phyloP scores from a whole-genome alignment of 1,140 invertebrate genomes.

The Apis florea region DNA sequence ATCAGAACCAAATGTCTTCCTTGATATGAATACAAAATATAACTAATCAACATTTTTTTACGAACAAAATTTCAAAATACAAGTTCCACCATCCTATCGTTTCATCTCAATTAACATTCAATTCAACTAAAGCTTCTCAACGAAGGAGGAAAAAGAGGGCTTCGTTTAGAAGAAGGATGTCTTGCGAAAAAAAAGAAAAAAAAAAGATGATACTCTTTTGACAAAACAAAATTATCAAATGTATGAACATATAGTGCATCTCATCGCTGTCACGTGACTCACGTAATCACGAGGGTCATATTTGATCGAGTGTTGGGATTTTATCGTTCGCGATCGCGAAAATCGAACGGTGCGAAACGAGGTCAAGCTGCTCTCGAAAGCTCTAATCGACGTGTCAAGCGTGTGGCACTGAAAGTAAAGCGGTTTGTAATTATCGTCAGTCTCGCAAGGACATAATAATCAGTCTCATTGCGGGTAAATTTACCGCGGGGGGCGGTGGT shows the following conservation, averaged over 20 bases:
- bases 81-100: too few species aligned
- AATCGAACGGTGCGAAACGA: conserved; percentile 50
- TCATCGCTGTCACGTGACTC: not conserved
- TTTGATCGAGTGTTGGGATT: conserved; percentile 8
- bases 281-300: not conserved
- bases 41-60: too few species aligned
- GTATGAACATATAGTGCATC: not conserved
- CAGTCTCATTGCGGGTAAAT: conserved; percentile 52
- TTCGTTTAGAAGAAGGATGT: too few species aligned
- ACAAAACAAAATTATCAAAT: too few species aligned
- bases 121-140: too few species aligned
- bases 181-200: too few species aligned
- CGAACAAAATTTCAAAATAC: too few species aligned
- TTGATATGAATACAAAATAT: too few species aligned
- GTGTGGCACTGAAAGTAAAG: conserved; percentile 43
- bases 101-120: too few species aligned
- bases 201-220: too few species aligned
- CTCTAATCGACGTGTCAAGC: conserved; percentile 51
- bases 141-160: too few species aligned
- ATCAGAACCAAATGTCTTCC: too few species aligned
- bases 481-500: not conserved
- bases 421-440: conserved; percentile 60
- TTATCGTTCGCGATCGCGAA: conserved; percentile 22
- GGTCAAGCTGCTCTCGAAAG: conserved; percentile 49
- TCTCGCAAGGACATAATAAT: conserved; percentile 55